Evolutionary conservation across 2,888 invertebrate species (phyloP), one percentile per base, ranked within the genome.

Genomic region (Lasius fuliginosus): DNA sequence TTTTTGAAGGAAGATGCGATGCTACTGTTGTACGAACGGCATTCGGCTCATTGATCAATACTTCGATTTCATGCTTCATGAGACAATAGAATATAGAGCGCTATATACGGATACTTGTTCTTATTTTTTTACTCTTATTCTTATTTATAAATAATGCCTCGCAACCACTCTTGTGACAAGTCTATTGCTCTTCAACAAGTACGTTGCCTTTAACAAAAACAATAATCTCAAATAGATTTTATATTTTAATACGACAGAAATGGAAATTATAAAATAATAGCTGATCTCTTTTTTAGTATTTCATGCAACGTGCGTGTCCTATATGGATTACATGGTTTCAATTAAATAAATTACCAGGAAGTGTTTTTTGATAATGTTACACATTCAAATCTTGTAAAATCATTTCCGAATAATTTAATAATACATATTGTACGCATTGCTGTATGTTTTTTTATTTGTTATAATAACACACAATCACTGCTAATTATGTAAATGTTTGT

Each of bases 41-140:
- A 33, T 67, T 62, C 71, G 23, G 23, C n/a, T 73, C 71, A 83
- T 73, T 82, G 81, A 83, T 42, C 73, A 62, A 85, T 86, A 62
- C 81, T 87, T 88, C 88, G 86, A 90, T 90, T 90, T 90, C 89
- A 90, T 85, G 90, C 89, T 88, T 76, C 67, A 69, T 49, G 69
- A 85, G 64, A 85, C 68, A 76, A 82, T 82, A 76, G 77, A 58
- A 76, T 40, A 40, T 64, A 46, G 46, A 53, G 18, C 30, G 15
- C 74, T 73, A 23, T 67, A 40, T 83, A 60, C 58, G 12, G 23
- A 18, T 27, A 75, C 42, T 73, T 75, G 67, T 86, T 73, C 82
- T 85, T 68, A 87, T 86, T 86, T 89, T 60, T 60, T 18, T 79
- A 46, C 12, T 77, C 3, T n/a, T 60, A 56, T 71, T 79, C 4